A percentile compares a stretch with the other conserved stretches of the same genome.
Conservation (phyloP, 2,797 vertebrate species). For the Limnodromus scolopaceus region DNA sequence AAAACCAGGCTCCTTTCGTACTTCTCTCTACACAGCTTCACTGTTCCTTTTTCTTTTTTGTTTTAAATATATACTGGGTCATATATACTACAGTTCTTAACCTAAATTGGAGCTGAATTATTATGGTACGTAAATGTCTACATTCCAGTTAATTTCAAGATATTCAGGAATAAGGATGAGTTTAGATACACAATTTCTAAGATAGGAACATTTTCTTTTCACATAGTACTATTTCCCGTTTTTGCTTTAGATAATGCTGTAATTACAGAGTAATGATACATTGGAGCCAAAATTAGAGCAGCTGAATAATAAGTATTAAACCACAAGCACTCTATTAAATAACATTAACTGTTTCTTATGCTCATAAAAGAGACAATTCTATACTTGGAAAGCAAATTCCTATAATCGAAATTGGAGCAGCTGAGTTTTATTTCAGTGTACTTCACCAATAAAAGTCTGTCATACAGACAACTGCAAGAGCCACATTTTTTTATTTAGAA, state of each 20-base stretch:
- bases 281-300: background rate
- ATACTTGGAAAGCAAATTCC: background rate
- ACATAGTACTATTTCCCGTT: background rate
- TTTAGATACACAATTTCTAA: background rate
- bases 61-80: background rate
- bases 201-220: background rate
- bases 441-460: background rate
- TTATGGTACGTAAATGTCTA: background rate
- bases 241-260: background rate
- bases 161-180: background rate
- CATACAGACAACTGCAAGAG: background rate
- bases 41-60: background rate
- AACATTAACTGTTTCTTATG: background rate
- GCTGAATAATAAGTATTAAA: background rate
- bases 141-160: background rate
- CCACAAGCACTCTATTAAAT: background rate
- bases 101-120: background rate
- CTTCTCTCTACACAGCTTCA: background rate
- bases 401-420: background rate
- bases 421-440: background rate
- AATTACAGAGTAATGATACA: conserved; percentile 8
- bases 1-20: background rate
- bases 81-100: background rate
- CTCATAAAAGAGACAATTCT: background rate
- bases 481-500: background rate